phyloP scores from a whole-genome alignment of 2,797 vertebrate genomes.

The Phyllotis vaccarum region DNA sequence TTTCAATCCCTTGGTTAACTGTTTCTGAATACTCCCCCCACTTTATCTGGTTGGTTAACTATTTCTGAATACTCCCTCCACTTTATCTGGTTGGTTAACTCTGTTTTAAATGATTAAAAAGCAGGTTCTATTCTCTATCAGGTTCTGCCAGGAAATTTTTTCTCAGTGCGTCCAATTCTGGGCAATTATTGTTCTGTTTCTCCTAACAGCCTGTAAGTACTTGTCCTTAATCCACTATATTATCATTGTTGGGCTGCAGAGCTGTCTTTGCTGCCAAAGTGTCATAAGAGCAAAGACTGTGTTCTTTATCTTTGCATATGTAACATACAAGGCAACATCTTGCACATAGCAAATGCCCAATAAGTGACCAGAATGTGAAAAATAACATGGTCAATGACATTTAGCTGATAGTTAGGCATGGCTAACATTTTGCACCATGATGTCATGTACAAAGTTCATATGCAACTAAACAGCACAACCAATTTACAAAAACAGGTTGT shows the following conservation, averaged over 20 bases:
- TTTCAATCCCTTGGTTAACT: too few species aligned
- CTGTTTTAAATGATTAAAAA: conserved; percentile 16
- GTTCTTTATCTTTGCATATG: neutral
- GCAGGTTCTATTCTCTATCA: neutral
- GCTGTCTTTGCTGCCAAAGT: neutral
- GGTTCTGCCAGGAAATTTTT: neutral
- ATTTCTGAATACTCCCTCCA: neutral
- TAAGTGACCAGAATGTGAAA: conserved; percentile 15
- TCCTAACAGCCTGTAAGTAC: neutral
- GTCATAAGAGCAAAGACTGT: neutral
- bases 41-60: neutral
- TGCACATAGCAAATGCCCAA: neutral
- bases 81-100: neutral
- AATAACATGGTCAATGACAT: conserved; percentile 42
- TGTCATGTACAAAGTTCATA: neutral
- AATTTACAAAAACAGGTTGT: neutral
- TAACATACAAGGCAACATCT: neutral
- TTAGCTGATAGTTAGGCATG: neutral
- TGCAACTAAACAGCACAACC: neutral
- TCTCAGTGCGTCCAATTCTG: neutral
- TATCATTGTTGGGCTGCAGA: neutral
- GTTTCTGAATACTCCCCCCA: neutral
- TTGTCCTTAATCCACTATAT: neutral
- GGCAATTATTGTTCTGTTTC: conserved; percentile 12
- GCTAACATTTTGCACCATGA: neutral